Conservation (phyloP, 1,140 invertebrate genomes). For the Oscheius sp. region DNA sequence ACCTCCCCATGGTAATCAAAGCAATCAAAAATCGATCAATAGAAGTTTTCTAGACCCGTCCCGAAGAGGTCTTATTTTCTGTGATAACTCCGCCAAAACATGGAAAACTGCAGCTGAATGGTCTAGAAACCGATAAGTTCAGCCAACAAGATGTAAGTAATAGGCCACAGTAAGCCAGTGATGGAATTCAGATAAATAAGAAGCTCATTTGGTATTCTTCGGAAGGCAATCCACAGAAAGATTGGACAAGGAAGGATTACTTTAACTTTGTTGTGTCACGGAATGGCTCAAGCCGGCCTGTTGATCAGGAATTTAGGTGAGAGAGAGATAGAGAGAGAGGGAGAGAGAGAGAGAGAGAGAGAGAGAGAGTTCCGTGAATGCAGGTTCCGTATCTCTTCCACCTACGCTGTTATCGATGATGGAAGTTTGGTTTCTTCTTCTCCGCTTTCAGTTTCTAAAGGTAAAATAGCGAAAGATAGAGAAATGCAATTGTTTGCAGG, state of each 20-base stretch:
- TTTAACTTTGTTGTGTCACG: conserved; percentile 50
- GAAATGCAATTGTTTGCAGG: no score
- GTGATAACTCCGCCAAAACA: conserved; percentile 47
- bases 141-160: conserved; percentile 48
- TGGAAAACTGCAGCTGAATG: conserved; percentile 44
- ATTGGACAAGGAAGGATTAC: conserved; percentile 49
- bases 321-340: no score
- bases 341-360: no score
- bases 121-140: conserved; percentile 37
- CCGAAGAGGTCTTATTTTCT: conserved; percentile 50
- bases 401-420: conserved; percentile 39
- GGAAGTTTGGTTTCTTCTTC: conserved; percentile 22
- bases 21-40: conserved; percentile 11
- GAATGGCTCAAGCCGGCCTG: conserved; percentile 19
- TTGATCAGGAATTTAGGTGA: conserved; percentile 43
- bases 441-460: conserved; percentile 22
- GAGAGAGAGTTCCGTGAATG: no score
- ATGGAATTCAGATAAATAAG: conserved; percentile 25
- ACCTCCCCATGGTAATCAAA: conserved; percentile 26
- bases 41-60: conserved; percentile 23
- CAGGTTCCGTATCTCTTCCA: conserved; percentile 51
- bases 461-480: no score
- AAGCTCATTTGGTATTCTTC: conserved; percentile 25
- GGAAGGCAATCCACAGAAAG: conserved; percentile 21
- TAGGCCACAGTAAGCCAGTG: background rate